These are phyloP conservation scores for Malurus alboscapulatus DNA, from an alignment of 2,113 vertebrate genomes.

Conservation along the genomic window DNA sequence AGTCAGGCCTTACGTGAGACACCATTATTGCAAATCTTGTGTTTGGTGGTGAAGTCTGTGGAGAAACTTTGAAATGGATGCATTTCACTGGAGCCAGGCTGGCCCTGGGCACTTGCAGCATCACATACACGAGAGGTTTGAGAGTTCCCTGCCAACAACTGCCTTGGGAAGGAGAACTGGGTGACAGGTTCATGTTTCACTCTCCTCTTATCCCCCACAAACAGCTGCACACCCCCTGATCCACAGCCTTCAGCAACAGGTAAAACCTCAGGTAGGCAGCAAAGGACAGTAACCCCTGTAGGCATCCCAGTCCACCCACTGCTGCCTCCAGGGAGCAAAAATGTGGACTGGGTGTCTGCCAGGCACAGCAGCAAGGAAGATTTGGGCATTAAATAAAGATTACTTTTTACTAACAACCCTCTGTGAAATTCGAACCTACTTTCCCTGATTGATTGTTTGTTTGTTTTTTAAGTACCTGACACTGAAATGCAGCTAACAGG, in stretches of 20 bases:
- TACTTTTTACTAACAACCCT: background rate
- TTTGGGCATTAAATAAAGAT: background rate
- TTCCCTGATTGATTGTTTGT: slow-evolving; percentile 29
- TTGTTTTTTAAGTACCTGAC: slow-evolving; percentile 37
- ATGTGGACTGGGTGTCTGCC: background rate
- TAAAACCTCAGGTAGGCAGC: background rate
- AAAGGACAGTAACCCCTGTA: background rate
- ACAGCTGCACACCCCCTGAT: fast-evolving
- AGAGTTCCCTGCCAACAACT: background rate
- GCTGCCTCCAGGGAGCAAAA: background rate
- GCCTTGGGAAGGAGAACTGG: background rate
- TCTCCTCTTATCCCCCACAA: background rate
- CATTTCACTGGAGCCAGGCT: background rate
- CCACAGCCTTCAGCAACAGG: background rate
- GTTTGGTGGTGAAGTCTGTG: background rate
- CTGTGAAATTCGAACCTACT: background rate
- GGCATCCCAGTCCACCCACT: background rate
- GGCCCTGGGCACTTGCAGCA: background rate
- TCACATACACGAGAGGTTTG: fast-evolving
- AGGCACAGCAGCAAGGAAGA: background rate
- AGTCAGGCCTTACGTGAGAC: background rate
- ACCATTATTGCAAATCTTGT: background rate
- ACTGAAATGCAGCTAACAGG: slow-evolving; percentile 28
- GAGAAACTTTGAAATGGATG: background rate
- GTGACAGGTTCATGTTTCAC: background rate